phyloP scores from a whole-genome alignment of 2,113 vertebrate genomes.

The Mus musculus region DNA sequence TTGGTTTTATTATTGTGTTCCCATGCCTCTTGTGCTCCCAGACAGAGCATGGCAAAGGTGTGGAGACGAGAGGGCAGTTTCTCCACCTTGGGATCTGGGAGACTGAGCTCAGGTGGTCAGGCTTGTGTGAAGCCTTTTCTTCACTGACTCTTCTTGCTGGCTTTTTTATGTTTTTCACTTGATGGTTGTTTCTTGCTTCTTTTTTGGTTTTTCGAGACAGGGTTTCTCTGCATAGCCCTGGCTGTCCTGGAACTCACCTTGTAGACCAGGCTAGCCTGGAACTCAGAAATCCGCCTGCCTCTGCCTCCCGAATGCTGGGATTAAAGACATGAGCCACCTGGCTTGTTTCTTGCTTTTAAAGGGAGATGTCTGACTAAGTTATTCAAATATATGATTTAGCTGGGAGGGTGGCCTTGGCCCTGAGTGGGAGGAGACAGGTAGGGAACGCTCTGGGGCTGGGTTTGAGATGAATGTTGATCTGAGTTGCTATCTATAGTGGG shows the following conservation, averaged over 20 bases:
- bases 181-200: slow-evolving; percentile 26
- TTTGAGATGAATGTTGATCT: background rate
- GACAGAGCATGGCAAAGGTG: background rate
- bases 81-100: background rate
- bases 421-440: background rate
- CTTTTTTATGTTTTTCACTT: background rate
- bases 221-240: too few relatives aligned
- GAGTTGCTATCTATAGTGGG: background rate
- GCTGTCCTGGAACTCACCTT: too few relatives aligned
- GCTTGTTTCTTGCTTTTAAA: slow-evolving; percentile 31
- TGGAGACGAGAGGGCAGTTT: background rate
- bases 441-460: background rate
- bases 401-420: background rate
- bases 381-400: background rate
- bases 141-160: background rate
- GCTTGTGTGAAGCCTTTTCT: background rate
- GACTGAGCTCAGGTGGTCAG: background rate
- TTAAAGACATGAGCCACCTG: too few relatives aligned
- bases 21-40: background rate
- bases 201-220: too few relatives aligned
- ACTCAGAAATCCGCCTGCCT: too few relatives aligned
- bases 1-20: background rate
- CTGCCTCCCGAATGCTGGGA: too few relatives aligned
- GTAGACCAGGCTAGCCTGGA: too few relatives aligned
- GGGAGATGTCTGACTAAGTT: slow-evolving; percentile 2